Evolutionary conservation across 2,888 invertebrate species (phyloP).

Genomic region (Nymphalis polychloros): DNA sequence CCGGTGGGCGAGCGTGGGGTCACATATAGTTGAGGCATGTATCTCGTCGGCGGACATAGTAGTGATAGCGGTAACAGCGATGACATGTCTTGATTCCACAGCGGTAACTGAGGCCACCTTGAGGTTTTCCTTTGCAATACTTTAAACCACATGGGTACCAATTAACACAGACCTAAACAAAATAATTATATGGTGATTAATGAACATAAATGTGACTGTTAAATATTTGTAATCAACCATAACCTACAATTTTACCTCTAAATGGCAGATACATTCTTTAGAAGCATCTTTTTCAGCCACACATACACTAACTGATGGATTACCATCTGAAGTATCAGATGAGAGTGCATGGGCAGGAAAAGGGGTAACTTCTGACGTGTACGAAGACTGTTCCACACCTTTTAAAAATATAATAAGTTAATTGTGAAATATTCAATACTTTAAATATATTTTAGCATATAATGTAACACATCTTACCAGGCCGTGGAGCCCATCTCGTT

Average conservation of each 20-base stretch:
- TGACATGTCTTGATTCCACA: conserved; percentile 98
- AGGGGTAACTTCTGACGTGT: conserved; percentile 86
- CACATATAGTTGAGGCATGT: conserved; percentile 64
- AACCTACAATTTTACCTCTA: conserved; percentile 79
- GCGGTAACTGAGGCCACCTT: conserved; percentile 87
- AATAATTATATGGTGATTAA: not conserved
- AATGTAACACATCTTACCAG: conserved; percentile 78
- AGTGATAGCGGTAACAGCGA: conserved; percentile 93
- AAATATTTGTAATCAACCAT: not conserved
- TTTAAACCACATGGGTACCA: conserved; percentile 98
- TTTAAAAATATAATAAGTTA: conserved; percentile 28
- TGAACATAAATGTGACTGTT: not conserved
- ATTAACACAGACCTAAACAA: conserved; percentile 83
- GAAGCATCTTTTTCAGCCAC: conserved; percentile 85
- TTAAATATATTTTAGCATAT: too few relatives aligned
- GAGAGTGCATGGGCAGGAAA: conserved; percentile 83
- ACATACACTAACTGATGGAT: conserved; percentile 78
- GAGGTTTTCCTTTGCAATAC: conserved; percentile 93
- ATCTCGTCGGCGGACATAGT: conserved; percentile 91
- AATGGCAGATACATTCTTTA: conserved; percentile 91
- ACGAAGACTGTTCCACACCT: conserved; percentile 88
- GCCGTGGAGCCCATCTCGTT: conserved; percentile 88
- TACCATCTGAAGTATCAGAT: conserved; percentile 58
- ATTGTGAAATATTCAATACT: not conserved
- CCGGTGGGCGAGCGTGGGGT: conserved; percentile 55